A percentile compares a stretch with the other conserved stretches of the same genome.
These are phyloP conservation scores for Oryzias dopingdopingensis DNA, from an alignment of 2,797 vertebrate species.

Conservation along the genomic window DNA sequence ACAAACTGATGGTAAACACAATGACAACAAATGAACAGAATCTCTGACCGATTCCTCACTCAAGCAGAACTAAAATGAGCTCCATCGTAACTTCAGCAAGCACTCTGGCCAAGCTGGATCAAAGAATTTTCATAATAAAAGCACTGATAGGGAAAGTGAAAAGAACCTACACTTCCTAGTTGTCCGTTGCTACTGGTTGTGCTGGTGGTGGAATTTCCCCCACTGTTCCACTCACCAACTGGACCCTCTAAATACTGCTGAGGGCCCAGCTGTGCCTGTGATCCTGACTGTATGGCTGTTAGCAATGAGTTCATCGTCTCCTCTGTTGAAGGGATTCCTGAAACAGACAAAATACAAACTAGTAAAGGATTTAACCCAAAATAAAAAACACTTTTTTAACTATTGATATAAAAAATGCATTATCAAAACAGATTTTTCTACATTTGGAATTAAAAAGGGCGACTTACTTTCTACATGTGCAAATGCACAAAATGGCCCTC, in stretches of 20 bases:
- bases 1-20: too few species aligned
- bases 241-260: constrained; percentile 84
- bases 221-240: constrained; percentile 84
- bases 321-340: constrained; percentile 82
- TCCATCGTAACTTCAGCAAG: too few species aligned
- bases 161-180: constrained; percentile 81
- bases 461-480: constrained; percentile 91
- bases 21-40: too few species aligned
- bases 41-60: too few species aligned
- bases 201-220: constrained; percentile 71
- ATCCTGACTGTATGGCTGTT: constrained; percentile 79
- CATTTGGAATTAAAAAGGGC: too few species aligned
- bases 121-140: not conserved
- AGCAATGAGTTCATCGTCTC: constrained; percentile 83
- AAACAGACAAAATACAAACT: constrained; percentile 13
- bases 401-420: not conserved
- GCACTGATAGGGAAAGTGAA: not conserved
- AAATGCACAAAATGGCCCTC: constrained; percentile 93
- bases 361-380: not conserved
- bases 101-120: too few species aligned
- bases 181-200: constrained; percentile 80
- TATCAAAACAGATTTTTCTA: too few species aligned
- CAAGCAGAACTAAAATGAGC: too few species aligned
- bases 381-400: not conserved
- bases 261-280: constrained; percentile 76